Evolutionary conservation across 2,888 invertebrate species (phyloP).

Genomic region (Pollenia amentaria): DNA sequence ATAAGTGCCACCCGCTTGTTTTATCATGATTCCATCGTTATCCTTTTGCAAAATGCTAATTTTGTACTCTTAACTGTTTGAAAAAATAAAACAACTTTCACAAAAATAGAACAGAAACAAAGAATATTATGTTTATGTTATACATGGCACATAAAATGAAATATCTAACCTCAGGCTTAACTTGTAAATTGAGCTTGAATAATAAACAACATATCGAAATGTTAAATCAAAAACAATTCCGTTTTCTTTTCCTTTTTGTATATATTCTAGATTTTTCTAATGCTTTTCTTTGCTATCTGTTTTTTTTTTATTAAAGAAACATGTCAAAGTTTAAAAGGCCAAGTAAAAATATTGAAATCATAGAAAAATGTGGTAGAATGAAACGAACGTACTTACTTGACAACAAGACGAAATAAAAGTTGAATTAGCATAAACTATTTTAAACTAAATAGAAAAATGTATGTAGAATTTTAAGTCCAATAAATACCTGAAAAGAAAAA

Average conservation of each 20-base stretch:
- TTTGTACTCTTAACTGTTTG: neutral
- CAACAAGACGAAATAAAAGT: neutral
- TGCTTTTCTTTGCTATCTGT: neutral
- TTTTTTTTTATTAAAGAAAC: neutral
- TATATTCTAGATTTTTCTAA: neutral
- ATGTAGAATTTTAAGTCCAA: neutral
- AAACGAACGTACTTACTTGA: neutral
- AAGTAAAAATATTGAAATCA: slow-evolving; percentile 18
- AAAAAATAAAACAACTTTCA: neutral
- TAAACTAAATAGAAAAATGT: too few species aligned
- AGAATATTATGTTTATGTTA: slow-evolving; percentile 33
- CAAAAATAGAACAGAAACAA: slow-evolving; percentile 16
- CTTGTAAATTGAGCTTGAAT: slow-evolving; percentile 44
- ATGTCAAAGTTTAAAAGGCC: slow-evolving; percentile 12
- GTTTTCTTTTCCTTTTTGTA: slow-evolving; percentile 2
- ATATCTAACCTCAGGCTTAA: slow-evolving; percentile 44
- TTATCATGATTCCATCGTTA: neutral
- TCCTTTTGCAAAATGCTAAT: neutral
- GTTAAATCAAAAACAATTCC: slow-evolving; percentile 37
- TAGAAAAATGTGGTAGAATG: neutral
- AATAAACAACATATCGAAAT: slow-evolving; percentile 53
- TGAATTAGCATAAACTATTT: neutral
- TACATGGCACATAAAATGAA: slow-evolving; percentile 43
- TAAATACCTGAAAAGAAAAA: neutral
- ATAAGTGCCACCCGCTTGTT: neutral